A percentile compares a stretch with the other conserved stretches of the same genome.
Evolutionary conservation across 2,113 vertebrate genomes (phyloP).

Genomic region (Eptesicus fuscus): DNA sequence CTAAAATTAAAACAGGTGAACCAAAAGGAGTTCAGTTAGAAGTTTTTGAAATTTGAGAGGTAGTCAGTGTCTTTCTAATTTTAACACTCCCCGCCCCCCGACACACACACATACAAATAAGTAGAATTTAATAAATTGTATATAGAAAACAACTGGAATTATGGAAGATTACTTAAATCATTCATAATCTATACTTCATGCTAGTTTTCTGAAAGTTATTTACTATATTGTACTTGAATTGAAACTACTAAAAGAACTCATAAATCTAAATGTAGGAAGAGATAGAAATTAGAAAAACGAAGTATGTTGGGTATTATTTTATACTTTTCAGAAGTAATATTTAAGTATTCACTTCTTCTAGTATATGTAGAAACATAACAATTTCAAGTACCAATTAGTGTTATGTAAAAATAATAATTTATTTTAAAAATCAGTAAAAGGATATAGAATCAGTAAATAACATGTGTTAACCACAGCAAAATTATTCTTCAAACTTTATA

Average conservation of each 20-base stretch:
- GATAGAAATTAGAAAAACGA: not conserved
- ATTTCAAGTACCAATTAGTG: not conserved
- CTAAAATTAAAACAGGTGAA: not conserved
- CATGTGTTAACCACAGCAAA: not conserved
- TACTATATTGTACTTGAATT: not conserved
- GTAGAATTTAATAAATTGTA: not conserved
- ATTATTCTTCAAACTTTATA: not conserved
- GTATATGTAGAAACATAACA: not conserved
- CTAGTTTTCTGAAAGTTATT: not conserved
- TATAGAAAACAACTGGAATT: not conserved
- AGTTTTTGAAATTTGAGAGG: not conserved
- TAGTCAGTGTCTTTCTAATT: not conserved
- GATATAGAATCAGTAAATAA: not conserved
- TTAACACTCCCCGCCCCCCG: not conserved
- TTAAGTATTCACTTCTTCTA: not conserved
- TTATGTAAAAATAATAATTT: not conserved
- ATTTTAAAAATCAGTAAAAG: not conserved
- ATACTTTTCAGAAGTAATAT: not conserved
- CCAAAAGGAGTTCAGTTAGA: not conserved
- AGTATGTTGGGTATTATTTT: not conserved
- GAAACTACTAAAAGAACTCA: slow-evolving; percentile 33
- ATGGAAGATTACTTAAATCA: not conserved
- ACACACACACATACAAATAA: not conserved
- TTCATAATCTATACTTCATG: not conserved
- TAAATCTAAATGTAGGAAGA: slow-evolving; percentile 36